These are phyloP conservation scores for Scaptomyza hsui DNA, from an alignment of 1,140 invertebrate genomes.

Conservation along the genomic window DNA sequence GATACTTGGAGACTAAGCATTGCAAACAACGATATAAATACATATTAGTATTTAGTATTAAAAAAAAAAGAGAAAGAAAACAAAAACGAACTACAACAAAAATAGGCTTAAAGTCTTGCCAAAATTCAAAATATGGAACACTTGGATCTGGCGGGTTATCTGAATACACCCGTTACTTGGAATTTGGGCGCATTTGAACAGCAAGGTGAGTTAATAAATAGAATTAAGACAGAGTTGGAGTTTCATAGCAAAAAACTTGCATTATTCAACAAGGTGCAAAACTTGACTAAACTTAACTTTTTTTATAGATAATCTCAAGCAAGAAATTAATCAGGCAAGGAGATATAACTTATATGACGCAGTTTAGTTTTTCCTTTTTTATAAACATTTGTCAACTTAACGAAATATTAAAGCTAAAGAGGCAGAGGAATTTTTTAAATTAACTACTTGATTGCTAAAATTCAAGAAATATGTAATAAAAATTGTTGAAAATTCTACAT, in stretches of 20 bases:
- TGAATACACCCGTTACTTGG: conserved; percentile 63
- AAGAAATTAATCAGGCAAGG: conserved; percentile 5
- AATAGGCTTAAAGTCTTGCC: conserved; percentile 48
- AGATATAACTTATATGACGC: too few species aligned
- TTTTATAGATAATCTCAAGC: neutral
- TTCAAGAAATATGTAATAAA: too few species aligned
- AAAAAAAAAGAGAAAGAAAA: conserved; percentile 13
- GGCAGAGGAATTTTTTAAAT: too few species aligned
- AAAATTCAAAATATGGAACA: conserved; percentile 71
- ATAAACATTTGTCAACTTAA: too few species aligned
- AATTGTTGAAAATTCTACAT: too few species aligned
- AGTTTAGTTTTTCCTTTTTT: too few species aligned
- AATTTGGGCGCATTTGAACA: conserved; percentile 72
- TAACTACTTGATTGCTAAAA: too few species aligned
- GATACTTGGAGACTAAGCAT: conserved; percentile 62
- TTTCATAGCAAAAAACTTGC: too few species aligned
- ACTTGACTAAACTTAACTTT: too few species aligned
- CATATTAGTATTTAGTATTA: conserved; percentile 34
- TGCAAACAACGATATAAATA: conserved; percentile 57
- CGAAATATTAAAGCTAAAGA: too few species aligned
- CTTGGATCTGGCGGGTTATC: conserved; percentile 75
- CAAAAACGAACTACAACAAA: neutral
- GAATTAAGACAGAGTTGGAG: neutral
- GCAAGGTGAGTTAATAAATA: conserved; percentile 62
- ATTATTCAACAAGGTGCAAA: too few species aligned